These are phyloP conservation scores for Hydrolagus colliei DNA, from an alignment of 2,797 vertebrate genomes.

Conservation along the genomic window DNA sequence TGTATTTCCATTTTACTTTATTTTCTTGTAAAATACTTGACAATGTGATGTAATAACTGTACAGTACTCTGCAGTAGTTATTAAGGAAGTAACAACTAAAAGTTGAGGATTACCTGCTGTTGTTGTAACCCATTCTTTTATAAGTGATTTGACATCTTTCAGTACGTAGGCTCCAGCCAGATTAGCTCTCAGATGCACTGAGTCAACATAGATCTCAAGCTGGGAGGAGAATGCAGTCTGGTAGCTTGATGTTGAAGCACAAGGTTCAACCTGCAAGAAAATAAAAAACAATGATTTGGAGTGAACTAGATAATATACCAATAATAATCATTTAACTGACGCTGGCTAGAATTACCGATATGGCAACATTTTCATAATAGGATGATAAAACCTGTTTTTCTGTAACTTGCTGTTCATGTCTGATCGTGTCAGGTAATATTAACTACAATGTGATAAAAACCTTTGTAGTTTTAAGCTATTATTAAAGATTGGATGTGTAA, in stretches of 20 bases:
- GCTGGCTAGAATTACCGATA: not conserved
- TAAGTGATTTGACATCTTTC: constrained; percentile 74
- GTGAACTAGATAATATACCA: not conserved
- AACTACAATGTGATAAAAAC: constrained; percentile 44
- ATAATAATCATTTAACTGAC: not conserved
- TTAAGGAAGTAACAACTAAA: not conserved
- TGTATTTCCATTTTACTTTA: too few relatives aligned
- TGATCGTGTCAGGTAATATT: constrained; percentile 55
- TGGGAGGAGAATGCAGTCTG: constrained; percentile 45
- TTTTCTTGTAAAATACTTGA: too few relatives aligned
- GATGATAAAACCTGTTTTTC: constrained; percentile 32
- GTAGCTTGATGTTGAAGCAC: constrained; percentile 59
- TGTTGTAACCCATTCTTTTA: constrained; percentile 92
- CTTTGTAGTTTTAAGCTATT: not conserved
- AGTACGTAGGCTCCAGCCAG: constrained; percentile 85
- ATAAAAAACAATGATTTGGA: not conserved
- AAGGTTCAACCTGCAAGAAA: constrained; percentile 60
- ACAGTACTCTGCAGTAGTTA: not conserved
- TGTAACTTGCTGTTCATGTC: constrained; percentile 53
- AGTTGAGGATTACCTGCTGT: constrained; percentile 62
- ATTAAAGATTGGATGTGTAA: not conserved
- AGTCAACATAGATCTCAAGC: constrained; percentile 42
- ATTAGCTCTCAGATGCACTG: constrained; percentile 53
- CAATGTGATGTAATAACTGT: not conserved
- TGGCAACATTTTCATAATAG: not conserved